Evolutionary conservation across 2,888 invertebrate species (phyloP).

Genomic region (Eupithecia centaureata): DNA sequence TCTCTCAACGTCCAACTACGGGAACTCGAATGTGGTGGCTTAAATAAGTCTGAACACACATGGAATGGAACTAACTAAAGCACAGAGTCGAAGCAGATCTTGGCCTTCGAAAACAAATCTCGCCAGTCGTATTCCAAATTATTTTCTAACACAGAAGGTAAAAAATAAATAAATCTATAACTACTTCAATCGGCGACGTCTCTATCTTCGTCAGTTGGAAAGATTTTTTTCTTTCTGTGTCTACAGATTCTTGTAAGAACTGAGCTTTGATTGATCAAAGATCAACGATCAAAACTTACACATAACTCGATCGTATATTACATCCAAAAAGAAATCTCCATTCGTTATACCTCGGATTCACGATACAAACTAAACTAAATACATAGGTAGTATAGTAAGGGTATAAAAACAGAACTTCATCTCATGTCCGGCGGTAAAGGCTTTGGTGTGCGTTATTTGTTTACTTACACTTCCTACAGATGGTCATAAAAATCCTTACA

Average conservation of each 20-base stretch:
- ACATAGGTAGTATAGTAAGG: conserved; percentile 17
- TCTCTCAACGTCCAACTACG: conserved; percentile 47
- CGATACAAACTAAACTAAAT: conserved; percentile 8
- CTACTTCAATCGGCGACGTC: background rate
- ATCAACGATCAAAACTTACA: background rate
- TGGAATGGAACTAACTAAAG: background rate
- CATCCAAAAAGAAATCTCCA: background rate
- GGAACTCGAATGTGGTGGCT: conserved; percentile 29
- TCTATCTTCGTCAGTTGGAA: too few relatives aligned
- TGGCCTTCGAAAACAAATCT: background rate
- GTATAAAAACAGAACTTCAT: conserved; percentile 28
- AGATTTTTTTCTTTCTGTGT: too few relatives aligned
- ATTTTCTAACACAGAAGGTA: background rate
- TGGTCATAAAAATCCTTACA: conserved; percentile 13
- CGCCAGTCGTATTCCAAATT: background rate
- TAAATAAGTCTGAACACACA: background rate
- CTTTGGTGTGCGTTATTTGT: conserved; percentile 22
- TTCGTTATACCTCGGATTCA: background rate
- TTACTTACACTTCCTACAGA: conserved; percentile 18
- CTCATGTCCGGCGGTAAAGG: conserved; percentile 35
- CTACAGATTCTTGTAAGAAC: background rate
- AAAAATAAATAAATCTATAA: background rate
- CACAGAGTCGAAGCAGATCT: background rate
- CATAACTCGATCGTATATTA: background rate
- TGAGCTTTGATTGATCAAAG: background rate